Evolutionary conservation across 2,888 invertebrate genomes (phyloP).

Genomic region (Sinhomidia bicolor): DNA sequence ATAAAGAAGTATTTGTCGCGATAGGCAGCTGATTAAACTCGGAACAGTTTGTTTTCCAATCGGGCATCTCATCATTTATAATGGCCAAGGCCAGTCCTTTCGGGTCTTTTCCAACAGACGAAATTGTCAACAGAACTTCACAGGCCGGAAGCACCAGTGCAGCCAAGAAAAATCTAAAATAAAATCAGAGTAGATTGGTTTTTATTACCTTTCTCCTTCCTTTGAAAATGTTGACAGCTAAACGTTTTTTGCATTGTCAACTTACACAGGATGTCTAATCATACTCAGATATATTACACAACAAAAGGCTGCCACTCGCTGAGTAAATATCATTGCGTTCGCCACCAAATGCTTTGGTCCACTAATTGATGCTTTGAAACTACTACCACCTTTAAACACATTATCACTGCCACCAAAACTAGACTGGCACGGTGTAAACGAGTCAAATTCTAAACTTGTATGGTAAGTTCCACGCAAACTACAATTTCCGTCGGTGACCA

Average conservation of each 20-base stretch:
- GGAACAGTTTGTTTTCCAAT: constrained; percentile 54
- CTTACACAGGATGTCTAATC: constrained; percentile 59
- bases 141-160: constrained; percentile 66
- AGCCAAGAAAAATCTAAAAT: constrained; percentile 63
- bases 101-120: constrained; percentile 65
- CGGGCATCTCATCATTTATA: constrained; percentile 81
- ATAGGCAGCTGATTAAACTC: neutral
- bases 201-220: neutral
- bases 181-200: neutral
- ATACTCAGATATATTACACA: constrained; percentile 47
- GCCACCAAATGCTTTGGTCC: constrained; percentile 37
- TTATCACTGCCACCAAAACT: neutral
- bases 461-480: constrained; percentile 50
- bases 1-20: neutral
- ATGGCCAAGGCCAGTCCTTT: constrained; percentile 62
- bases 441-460: constrained; percentile 34
- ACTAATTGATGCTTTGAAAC: neutral
- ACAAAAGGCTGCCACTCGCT: constrained; percentile 50
- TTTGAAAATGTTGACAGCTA: too few species aligned
- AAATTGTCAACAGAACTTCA: constrained; percentile 58
- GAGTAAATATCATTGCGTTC: neutral
- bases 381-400: neutral
- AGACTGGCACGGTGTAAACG: constrained; percentile 6
- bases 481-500: constrained; percentile 6
- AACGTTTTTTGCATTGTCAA: neutral